phyloP scores from a whole-genome alignment of 2,113 vertebrate species.

The Psittacula cyanocephala region DNA sequence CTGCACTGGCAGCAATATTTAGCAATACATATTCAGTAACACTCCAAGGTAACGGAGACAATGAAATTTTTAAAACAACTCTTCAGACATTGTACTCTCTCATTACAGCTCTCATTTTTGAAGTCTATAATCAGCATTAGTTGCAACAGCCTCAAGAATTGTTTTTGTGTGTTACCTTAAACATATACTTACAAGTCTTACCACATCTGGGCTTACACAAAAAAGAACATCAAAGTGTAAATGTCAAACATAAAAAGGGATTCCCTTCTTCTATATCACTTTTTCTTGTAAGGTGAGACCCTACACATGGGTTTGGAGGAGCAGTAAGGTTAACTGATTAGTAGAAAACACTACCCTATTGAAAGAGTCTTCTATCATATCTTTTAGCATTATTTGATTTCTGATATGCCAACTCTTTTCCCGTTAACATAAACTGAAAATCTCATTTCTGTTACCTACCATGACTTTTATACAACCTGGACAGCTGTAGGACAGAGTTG shows the following conservation, averaged over 20 bases:
- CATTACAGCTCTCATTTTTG: not conserved
- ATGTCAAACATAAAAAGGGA: not conserved
- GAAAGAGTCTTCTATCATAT: not conserved
- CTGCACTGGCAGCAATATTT: not conserved
- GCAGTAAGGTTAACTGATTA: not conserved
- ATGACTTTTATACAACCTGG: not conserved
- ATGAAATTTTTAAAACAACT: accelerated
- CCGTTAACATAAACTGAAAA: not conserved
- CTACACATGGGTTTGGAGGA: not conserved
- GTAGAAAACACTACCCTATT: not conserved
- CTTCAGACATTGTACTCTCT: not conserved
- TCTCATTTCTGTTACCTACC: not conserved
- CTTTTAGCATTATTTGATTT: not conserved
- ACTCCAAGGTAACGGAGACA: not conserved
- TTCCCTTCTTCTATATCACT: not conserved
- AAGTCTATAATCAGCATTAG: not conserved
- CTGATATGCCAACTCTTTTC: not conserved
- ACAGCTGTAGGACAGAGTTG: not conserved
- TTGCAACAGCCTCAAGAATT: not conserved
- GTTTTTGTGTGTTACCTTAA: not conserved
- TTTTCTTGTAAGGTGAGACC: not conserved
- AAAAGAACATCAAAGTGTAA: not conserved
- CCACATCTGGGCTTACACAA: not conserved
- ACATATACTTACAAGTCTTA: not conserved
- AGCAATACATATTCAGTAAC: not conserved